Conservation (phyloP, 2,113 vertebrate species). For the Phaetusa simplex region DNA sequence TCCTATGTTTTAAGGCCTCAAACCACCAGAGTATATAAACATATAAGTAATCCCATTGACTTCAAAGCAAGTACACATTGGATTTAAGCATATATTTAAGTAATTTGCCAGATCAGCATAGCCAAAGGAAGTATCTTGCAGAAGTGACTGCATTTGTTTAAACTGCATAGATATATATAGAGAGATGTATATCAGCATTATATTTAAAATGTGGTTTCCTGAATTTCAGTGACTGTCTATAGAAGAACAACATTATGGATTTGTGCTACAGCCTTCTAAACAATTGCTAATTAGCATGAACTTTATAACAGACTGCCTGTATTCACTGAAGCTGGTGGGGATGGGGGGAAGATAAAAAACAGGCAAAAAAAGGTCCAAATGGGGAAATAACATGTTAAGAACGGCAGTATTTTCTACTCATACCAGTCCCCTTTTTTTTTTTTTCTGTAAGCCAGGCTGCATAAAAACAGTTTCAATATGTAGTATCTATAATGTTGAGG, state of each 20-base stretch:
- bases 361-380: background rate
- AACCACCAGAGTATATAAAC: background rate
- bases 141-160: conserved; percentile 7
- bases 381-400: background rate
- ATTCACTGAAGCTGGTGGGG: background rate
- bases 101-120: background rate
- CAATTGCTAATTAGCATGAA: background rate
- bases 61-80: conserved; percentile 17
- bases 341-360: background rate
- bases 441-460: background rate
- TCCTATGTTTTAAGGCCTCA: background rate
- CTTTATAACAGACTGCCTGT: background rate
- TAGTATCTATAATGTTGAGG: conserved; percentile 8
- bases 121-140: conserved; percentile 5
- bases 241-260: background rate
- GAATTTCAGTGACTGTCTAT: background rate
- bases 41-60: conserved; percentile 24
- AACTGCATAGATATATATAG: background rate
- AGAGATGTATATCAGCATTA: background rate
- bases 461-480: conserved; percentile 29
- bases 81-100: background rate
- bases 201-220: conserved; percentile 47
- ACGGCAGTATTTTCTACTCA: background rate
- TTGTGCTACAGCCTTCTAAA: background rate
- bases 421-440: background rate